A percentile compares a stretch with the other conserved stretches of the same genome.
phyloP scores from a whole-genome alignment of 1,140 invertebrate genomes.

The Ptiloglossa arizonensis region DNA sequence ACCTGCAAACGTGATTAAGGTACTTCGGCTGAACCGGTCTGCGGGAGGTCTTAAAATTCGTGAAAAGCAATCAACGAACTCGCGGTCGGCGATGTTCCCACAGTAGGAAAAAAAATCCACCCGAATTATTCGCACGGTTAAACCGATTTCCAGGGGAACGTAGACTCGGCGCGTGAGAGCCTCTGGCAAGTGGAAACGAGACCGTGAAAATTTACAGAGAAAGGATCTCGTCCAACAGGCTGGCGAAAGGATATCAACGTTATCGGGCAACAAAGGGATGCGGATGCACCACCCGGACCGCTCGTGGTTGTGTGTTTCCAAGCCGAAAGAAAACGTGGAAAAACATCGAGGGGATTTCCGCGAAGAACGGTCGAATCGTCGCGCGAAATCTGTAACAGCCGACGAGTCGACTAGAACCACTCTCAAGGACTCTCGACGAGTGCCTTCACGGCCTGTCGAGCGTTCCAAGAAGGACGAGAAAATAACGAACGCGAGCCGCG shows the following conservation, averaged over 20 bases:
- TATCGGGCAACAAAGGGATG: background rate
- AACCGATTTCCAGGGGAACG: too few species aligned
- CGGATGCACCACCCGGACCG: background rate
- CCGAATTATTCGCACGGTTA: too few species aligned
- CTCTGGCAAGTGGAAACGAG: background rate
- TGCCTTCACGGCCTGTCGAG: constrained; percentile 56
- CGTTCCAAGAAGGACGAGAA: constrained; percentile 58
- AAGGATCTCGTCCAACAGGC: background rate
- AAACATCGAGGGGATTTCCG: background rate
- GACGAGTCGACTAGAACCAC: background rate
- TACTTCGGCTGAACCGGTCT: too few species aligned
- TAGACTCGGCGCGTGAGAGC: too few species aligned
- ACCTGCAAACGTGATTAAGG: too few species aligned
- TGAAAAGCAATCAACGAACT: too few species aligned
- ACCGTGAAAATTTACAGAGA: background rate
- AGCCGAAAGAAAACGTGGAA: background rate
- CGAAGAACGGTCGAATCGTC: background rate
- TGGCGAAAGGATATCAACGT: background rate
- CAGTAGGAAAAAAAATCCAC: background rate
- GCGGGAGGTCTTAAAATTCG: too few species aligned
- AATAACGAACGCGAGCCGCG: constrained; percentile 47
- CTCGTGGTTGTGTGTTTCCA: background rate
- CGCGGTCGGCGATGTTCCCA: background rate
- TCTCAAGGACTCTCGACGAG: constrained; percentile 53
- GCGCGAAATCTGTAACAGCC: background rate